Evolutionary conservation across 1,140 invertebrate species (phyloP).

Genomic region (Nasonia vitripennis): DNA sequence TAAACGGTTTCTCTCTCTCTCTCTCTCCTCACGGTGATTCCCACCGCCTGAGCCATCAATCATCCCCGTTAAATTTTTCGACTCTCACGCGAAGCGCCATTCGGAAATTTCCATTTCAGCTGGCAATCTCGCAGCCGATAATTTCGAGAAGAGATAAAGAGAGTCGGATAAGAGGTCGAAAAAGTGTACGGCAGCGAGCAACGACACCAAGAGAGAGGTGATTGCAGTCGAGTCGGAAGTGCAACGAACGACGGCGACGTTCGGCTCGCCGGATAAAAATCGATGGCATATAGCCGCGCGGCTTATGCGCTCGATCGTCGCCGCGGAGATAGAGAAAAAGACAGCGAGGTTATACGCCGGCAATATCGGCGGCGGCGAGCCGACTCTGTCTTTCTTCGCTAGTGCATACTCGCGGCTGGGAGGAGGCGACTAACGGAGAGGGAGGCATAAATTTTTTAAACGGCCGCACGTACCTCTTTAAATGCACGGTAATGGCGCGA

Average conservation of each 20-base stretch:
- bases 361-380: conserved; percentile 17
- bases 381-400: not conserved
- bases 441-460: conserved; percentile 50
- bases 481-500: conserved; percentile 48
- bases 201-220: conserved; percentile 17
- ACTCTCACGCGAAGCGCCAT: conserved; percentile 6
- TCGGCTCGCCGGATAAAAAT: conserved; percentile 25
- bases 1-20: too few relatives aligned
- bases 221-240: conserved; percentile 4
- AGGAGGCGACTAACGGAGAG: not conserved
- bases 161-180: not conserved
- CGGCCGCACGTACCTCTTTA: conserved; percentile 47
- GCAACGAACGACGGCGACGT: not conserved
- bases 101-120: conserved; percentile 9
- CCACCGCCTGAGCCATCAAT: not conserved
- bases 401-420: not conserved
- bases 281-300: conserved; percentile 30
- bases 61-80: conserved; percentile 14
- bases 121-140: not conserved
- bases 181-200: conserved; percentile 12
- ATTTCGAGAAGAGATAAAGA: not conserved
- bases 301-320: not conserved
- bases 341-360: not conserved
- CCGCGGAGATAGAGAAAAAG: not conserved
- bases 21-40: not conserved